Evolutionary conservation across 1,140 invertebrate species (phyloP).

Genomic region (Phymorhynchus buccinoides): DNA sequence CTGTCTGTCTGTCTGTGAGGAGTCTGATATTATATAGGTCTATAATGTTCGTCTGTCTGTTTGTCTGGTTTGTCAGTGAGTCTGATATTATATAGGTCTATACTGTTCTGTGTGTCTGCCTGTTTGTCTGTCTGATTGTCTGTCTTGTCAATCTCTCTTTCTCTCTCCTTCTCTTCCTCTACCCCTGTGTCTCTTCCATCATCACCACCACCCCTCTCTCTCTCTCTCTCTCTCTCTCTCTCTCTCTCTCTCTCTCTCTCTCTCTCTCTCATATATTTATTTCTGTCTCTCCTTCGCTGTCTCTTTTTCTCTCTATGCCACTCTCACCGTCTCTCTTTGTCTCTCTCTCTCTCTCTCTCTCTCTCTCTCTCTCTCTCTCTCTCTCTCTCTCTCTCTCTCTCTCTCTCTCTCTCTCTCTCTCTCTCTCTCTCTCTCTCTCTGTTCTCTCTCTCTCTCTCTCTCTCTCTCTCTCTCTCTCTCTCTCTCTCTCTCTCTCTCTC

Average conservation of each 20-base stretch:
- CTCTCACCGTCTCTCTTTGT: neutral
- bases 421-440: neutral
- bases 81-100: neutral
- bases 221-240: neutral
- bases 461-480: neutral
- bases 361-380: conserved; percentile 22
- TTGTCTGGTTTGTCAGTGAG: neutral
- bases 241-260: neutral
- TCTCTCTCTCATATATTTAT: neutral
- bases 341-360: conserved; percentile 4
- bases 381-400: neutral
- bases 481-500: neutral
- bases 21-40: too few relatives aligned
- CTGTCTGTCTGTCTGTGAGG: too few relatives aligned
- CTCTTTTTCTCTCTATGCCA: neutral
- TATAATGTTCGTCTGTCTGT: neutral
- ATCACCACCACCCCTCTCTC: neutral
- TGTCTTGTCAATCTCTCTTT: neutral
- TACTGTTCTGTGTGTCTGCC: neutral
- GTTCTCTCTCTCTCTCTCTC: neutral
- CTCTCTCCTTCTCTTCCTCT: neutral
- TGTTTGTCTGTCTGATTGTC: neutral
- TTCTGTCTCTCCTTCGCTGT: too few relatives aligned
- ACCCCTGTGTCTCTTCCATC: neutral
- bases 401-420: neutral